Percentiles rank a stretch among this genome's conserved stretches.
Evolutionary conservation across 2,888 invertebrate species (phyloP).

Genomic region (Adelognathus sp.): DNA sequence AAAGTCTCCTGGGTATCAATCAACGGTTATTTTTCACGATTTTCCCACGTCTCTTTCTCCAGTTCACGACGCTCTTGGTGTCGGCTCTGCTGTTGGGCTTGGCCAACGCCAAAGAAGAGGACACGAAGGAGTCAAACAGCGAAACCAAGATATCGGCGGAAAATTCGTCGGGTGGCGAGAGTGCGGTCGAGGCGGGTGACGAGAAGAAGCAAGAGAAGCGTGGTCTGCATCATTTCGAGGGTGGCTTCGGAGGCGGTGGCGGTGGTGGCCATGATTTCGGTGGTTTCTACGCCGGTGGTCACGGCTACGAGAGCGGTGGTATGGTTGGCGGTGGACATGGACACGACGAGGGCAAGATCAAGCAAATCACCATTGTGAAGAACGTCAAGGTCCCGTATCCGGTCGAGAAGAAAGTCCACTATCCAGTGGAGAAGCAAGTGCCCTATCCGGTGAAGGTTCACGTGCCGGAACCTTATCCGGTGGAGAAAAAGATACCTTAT

Average conservation of each 20-base stretch:
- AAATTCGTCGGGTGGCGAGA: constrained; percentile 51
- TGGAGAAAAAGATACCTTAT: constrained; percentile 78
- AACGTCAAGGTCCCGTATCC: constrained; percentile 84
- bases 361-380: constrained; percentile 77
- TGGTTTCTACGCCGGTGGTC: constrained; percentile 56
- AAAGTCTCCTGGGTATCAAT: neutral
- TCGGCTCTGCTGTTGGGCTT: constrained; percentile 71
- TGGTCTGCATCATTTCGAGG: constrained; percentile 84
- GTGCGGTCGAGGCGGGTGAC: constrained; percentile 77
- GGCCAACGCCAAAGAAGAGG: constrained; percentile 66
- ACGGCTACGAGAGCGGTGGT: constrained; percentile 58
- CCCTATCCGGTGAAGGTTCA: constrained; percentile 83
- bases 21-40: neutral
- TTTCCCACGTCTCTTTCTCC: constrained; percentile 14
- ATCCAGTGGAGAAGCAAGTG: constrained; percentile 85
- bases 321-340: constrained; percentile 60
- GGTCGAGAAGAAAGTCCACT: constrained; percentile 86
- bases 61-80: constrained; percentile 67
- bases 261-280: constrained; percentile 46
- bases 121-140: constrained; percentile 48
- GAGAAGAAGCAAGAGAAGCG: constrained; percentile 90
- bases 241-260: constrained; percentile 66
- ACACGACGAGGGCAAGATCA: constrained; percentile 74
- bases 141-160: constrained; percentile 32
- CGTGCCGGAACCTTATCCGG: constrained; percentile 84